phyloP scores from a whole-genome alignment of 2,888 invertebrate genomes.

The Scaptomyza cyrtandrae region DNA sequence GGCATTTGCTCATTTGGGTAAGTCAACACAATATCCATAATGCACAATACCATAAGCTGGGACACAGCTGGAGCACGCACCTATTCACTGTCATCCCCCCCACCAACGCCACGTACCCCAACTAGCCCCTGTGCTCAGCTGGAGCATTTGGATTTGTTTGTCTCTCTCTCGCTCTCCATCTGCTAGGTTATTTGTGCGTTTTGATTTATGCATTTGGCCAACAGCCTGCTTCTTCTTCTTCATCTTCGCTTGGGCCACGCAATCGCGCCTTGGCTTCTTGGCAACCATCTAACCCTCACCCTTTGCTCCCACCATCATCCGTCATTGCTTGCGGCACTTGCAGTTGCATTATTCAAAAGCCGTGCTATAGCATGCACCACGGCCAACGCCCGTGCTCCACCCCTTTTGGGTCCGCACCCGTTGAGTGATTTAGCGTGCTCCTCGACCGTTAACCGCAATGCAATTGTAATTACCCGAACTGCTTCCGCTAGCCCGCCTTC shows the following conservation, averaged over 20 bases:
- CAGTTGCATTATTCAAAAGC: slow-evolving; percentile 74
- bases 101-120: not conserved
- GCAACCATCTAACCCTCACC: slow-evolving; percentile 1
- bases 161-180: slow-evolving; percentile 13
- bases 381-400: not conserved
- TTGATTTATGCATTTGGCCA: slow-evolving; percentile 72
- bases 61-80: slow-evolving; percentile 5
- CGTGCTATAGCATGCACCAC: slow-evolving; percentile 39
- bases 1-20: slow-evolving; percentile 73
- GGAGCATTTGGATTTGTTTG: slow-evolving; percentile 39
- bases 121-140: slow-evolving; percentile 33
- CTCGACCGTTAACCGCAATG: slow-evolving; percentile 75
- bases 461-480: slow-evolving; percentile 78
- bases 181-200: slow-evolving; percentile 70
- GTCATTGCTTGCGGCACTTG: slow-evolving; percentile 35
- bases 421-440: slow-evolving; percentile 74
- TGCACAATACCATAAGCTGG: slow-evolving; percentile 41
- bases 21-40: slow-evolving; percentile 78
- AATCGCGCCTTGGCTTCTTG: slow-evolving; percentile 48
- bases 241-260: slow-evolving; percentile 13
- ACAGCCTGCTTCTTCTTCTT: slow-evolving; percentile 20
- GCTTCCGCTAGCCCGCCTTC: slow-evolving; percentile 56
- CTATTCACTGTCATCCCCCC: not conserved
- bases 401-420: slow-evolving; percentile 30
- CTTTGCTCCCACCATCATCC: not conserved